A percentile compares a stretch with the other conserved stretches of the same genome.
phyloP scores from a whole-genome alignment of 2,113 vertebrate genomes.

The Oreotragus oreotragus region DNA sequence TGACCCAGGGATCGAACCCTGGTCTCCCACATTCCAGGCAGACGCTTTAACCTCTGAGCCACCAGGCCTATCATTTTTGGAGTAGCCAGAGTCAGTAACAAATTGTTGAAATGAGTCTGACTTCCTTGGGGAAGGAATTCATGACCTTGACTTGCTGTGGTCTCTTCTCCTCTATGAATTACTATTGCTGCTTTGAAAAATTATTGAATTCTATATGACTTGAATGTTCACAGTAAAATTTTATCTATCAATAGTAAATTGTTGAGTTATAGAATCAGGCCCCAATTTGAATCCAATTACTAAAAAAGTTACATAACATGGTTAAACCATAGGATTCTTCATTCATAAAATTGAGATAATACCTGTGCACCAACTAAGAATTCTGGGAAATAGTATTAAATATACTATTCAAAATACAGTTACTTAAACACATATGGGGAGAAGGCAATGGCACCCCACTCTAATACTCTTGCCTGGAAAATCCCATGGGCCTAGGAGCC shows the following conservation, averaged over 20 bases:
- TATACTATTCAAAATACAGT: background rate
- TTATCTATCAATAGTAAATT: background rate
- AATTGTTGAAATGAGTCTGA: background rate
- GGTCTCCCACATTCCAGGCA: too few species aligned
- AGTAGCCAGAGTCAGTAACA: background rate
- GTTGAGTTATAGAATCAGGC: background rate
- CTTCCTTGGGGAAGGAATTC: background rate
- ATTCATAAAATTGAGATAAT: background rate
- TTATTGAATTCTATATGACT: background rate
- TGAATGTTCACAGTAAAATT: background rate
- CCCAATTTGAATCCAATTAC: background rate
- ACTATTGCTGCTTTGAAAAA: background rate
- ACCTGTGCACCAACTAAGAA: background rate
- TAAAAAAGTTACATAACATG: background rate
- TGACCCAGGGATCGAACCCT: too few species aligned
- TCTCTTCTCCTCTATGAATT: background rate
- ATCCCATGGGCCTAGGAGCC: too few species aligned
- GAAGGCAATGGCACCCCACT: too few species aligned
- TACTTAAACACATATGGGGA: too few species aligned
- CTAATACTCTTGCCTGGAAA: too few species aligned
- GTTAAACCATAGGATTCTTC: background rate
- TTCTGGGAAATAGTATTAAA: background rate
- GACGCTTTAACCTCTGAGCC: too few species aligned
- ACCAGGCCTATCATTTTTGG: too few species aligned
- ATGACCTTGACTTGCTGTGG: background rate